phyloP scores from a whole-genome alignment of 2,113 vertebrate genomes.

The Gambusia holbrooki region DNA sequence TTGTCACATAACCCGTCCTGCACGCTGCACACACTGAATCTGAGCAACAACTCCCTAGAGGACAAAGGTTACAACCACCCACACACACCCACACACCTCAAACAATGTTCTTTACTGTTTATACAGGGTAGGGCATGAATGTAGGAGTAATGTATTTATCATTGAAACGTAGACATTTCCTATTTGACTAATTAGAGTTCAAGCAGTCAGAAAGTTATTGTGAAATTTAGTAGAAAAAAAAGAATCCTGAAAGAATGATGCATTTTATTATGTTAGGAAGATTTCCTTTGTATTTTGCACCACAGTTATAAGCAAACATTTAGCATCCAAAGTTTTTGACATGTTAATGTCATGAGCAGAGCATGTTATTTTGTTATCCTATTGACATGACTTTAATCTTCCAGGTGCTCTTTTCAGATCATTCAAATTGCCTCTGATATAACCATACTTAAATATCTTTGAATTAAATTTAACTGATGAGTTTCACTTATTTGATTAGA shows the following conservation, averaged over 20 bases:
- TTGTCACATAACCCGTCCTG: constrained; percentile 91
- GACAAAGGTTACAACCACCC: constrained; percentile 88
- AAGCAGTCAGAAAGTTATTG: too few species aligned
- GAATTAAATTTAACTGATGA: background rate
- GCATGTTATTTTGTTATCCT: too few species aligned
- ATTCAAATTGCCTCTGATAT: background rate
- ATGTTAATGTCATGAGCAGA: background rate
- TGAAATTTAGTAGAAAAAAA: background rate
- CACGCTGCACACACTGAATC: constrained; percentile 89
- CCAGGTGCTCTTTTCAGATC: background rate
- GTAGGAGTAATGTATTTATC: background rate
- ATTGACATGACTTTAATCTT: background rate
- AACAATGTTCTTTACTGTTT: background rate
- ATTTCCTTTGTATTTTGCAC: background rate
- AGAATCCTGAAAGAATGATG: background rate
- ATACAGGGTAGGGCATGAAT: background rate
- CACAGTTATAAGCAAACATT: background rate
- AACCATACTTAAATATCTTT: background rate
- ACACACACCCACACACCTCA: constrained; percentile 9
- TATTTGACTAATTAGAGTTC: background rate
- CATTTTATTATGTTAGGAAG: background rate
- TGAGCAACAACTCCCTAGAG: constrained; percentile 93
- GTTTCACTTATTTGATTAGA: too few species aligned
- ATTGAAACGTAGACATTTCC: background rate
- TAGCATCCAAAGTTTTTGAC: background rate